phyloP scores from a whole-genome alignment of 92 coral and sea anemone genomes.

The Actinostola sp. region DNA sequence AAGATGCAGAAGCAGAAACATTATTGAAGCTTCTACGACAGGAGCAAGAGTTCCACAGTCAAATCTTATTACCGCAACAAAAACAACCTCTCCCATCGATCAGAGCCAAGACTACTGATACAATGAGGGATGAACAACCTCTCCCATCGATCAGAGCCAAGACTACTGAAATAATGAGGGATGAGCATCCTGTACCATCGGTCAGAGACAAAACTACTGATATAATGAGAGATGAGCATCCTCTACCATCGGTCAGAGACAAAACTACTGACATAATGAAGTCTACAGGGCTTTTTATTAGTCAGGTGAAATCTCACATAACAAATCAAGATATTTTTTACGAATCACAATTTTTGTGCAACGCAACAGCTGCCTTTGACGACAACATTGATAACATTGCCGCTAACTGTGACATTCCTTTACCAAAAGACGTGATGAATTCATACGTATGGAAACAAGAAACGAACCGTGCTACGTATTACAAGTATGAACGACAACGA shows the following conservation, averaged over 20 bases:
- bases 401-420: neutral
- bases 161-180: too few relatives aligned
- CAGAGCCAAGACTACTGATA: slow-evolving; percentile 27
- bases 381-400: slow-evolving; percentile 3
- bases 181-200: too few relatives aligned
- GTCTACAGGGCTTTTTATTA: slow-evolving; percentile 14
- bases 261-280: too few relatives aligned
- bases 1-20: slow-evolving; percentile 96
- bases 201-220: slow-evolving; percentile 38
- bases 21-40: slow-evolving; percentile 78
- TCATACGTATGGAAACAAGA: slow-evolving; percentile 67
- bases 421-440: neutral
- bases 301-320: slow-evolving; percentile 21
- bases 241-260: slow-evolving; percentile 92
- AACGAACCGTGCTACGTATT: slow-evolving; percentile 15
- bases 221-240: slow-evolving; percentile 18
- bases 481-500: slow-evolving; percentile 56
- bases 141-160: too few relatives aligned
- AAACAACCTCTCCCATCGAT: slow-evolving; percentile 86
- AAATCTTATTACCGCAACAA: slow-evolving; percentile 71
- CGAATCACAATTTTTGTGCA: slow-evolving; percentile 44
- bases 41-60: slow-evolving; percentile 74
- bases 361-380: slow-evolving; percentile 6
- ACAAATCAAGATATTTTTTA: slow-evolving; percentile 32
- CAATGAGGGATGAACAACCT: slow-evolving; percentile 38